Evolutionary conservation across 2,888 invertebrate species (phyloP), one percentile per base, ranked within the genome.

Genomic region (Drosophila pegasa): DNA sequence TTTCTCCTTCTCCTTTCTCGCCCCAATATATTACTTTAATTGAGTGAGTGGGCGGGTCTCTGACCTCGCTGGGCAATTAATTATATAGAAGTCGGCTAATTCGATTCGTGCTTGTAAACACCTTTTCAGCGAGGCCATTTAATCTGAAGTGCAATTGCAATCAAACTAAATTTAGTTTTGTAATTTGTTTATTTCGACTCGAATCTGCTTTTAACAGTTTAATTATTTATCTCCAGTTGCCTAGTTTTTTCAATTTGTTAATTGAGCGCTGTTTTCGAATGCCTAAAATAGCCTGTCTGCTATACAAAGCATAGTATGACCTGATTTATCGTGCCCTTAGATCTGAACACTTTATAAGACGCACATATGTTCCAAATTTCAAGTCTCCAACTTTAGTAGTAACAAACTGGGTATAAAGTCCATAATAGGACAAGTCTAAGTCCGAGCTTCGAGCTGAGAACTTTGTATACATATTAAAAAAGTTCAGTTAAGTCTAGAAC

Each of bases 1-100:
- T 59, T 48, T 48, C 43, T 48, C 14, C 12, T 33, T 14, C 10
- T 9, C 25, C 16, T 12, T 16, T 25, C 25, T 25, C n/a, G 10
- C 4, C 4, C 3, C 1, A 27, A 18, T 27, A 51, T 51, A 51
- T 52, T 14, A 18, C 18, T 38, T 27, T 38, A 38, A 38, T 38
- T 38, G 38, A 29, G 52, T 38, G 51, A 14, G 51, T 16, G 51
- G 51, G 51, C 4, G 27, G 27, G 10, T 27, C 37, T 20, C 18
- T 29, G 37, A 18, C 52, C 52, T 43, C 33, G 29, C 40, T 29
- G 29, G 9, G 33, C 67, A 54, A 68, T 76, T 71, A 73, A 74
- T 71, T 69, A 74, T 65, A 74, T 47, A 68, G 58, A 78, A 78
- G 67, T 78, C 59, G 45, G n/a, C 18, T 48, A 56, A 41, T 62